Base-by-base conservation (phyloP, 2,888 invertebrate species). In the Ryuthela nishihirai region DNA sequence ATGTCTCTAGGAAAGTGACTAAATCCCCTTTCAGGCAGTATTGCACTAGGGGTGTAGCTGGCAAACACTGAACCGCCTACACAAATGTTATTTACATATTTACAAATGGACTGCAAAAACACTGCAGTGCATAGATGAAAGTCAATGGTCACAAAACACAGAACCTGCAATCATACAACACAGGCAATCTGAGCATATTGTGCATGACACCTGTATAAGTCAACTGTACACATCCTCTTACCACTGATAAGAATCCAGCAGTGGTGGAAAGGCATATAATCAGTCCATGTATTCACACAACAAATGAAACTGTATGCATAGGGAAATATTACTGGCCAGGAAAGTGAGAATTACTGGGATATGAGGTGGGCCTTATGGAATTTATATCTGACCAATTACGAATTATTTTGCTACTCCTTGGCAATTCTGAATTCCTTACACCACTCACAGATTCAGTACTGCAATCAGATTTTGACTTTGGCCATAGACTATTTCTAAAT, bases 31-130 rank as follows among this genome's bases (percentile, higher is more conserved):
- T 42, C 38, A 45, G 56, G 50, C 46, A 58, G 34, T 58, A 58
- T 58, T 58, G 56, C 56, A 58, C 56, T 58, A 42, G 49, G 52
- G 52, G 50, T 43, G 32, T 45, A 52, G 46, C 50, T 42, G 39
- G 56, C 50, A 50, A 50, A 59, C 46, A 39, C 42, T 43, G 44
- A 54, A 52, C 43, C 47, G 17, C 52, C 32, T 47, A 49, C 41
- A 60, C 50, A 60, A 53, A 53, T 39, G 25, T 25, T 59, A 59
- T 60, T 26, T 60, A 60, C 60, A 60, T 60, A 60, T 60, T 49
- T 60, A 60, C 60, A 60, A 49, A 35, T n/a, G 36, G 45, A 43
- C 29, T 29, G n/a, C 18, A 10, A 29, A 39, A 24, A 23, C 23
- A 3, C 17, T 29, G n/a, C n/a, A n/a, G 32, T 43, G 42, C 42